phyloP scores from a whole-genome alignment of 2,797 vertebrate species.

The Periparus ater region DNA sequence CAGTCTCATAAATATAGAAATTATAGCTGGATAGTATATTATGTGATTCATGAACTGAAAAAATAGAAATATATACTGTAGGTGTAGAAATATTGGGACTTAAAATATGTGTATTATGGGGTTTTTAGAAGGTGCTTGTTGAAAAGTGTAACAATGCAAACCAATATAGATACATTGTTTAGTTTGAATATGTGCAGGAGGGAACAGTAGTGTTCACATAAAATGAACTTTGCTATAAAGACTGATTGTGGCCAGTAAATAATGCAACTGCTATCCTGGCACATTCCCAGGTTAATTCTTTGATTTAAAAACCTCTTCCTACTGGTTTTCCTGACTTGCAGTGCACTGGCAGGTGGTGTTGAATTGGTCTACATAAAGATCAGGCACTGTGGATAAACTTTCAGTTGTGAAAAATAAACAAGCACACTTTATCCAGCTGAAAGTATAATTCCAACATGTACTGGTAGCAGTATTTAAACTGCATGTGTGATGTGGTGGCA shows the following conservation, averaged over 20 bases:
- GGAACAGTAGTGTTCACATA: neutral
- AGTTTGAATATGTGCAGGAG: neutral
- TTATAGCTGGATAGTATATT: slow-evolving; percentile 5
- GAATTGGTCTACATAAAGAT: neutral
- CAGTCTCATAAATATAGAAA: neutral
- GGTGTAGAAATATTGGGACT: neutral
- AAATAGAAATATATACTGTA: neutral
- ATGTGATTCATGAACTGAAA: neutral
- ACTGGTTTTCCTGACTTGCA: neutral
- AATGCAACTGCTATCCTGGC: neutral
- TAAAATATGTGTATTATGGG: neutral
- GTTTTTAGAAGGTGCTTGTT: neutral
- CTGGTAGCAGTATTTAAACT: neutral
- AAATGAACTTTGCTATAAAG: neutral
- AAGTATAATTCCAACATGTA: neutral
- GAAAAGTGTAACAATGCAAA: neutral
- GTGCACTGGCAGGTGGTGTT: neutral
- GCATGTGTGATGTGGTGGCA: neutral
- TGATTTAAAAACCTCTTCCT: neutral
- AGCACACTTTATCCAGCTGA: neutral
- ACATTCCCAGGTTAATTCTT: neutral
- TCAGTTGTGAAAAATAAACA: neutral
- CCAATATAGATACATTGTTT: neutral
- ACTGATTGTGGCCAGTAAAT: neutral
- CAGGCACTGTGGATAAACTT: neutral